Evolutionary conservation across 2,113 vertebrate species (phyloP), one percentile per base, ranked within the genome.

Genomic region (Coturnix japonica): DNA sequence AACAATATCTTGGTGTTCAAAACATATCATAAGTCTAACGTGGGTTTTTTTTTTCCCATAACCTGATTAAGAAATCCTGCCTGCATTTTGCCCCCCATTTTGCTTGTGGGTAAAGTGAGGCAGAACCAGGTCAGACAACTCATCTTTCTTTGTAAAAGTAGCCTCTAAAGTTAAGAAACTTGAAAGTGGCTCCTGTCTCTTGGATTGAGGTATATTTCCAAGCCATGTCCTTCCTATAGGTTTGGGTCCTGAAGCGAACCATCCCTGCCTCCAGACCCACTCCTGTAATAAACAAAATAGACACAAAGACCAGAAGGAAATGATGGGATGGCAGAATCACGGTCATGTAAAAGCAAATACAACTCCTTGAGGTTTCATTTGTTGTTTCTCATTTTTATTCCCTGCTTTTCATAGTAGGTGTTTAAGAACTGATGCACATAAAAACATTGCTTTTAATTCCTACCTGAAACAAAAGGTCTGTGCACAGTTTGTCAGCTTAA

Each of bases 131-230:
- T 66, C 7, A 54, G 21, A 31, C 0, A 75, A 30, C 28, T 85
- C 54, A 4, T 39, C 21, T 9, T 22, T 53, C 57, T 56, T 69
- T 26, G 0, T 13, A 51, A 31, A 70, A 21, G 7, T 13, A 18
- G 9, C 20, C 8, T 20, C 51, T 49, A 47, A 37, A 89, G 15
- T 30, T 33, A 2, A 73, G 18, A 44, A 82, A 20, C 3, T 80
- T 0, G 0, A 60, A 80, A 80, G 43, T n/a, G 11, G 1, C 39
- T 43, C 18, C 5, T 56, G 2, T 15, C 3, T 30, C 17, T 30
- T 39, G 44, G 20, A 2, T 57, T 64, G 65, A 0, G 2, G 1
- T 19, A 18, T 4, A 9, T 43, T 31, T 14, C 39, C 4, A 0
- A 0, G 14, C 7, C 39, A 8, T 26, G 47, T 37, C n/a, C 18